Evolutionary conservation across 2,113 vertebrate species (phyloP), one percentile per base, ranked within the genome.

Genomic region (Ictalurus punctatus): DNA sequence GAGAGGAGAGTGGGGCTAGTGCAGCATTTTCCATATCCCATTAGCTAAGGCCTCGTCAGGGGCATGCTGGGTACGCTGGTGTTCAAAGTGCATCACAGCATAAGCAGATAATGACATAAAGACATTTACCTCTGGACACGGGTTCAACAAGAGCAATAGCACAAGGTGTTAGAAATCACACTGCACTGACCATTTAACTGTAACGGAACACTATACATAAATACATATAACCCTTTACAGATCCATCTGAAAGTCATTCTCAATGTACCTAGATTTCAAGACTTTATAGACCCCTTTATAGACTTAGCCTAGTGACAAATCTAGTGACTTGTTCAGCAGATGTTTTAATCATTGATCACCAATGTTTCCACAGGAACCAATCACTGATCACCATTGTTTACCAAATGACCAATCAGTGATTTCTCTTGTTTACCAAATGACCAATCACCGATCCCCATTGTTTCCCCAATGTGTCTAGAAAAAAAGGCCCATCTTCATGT

Each of bases 21-120:
- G 74, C 74, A 59, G 88, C 63, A 85, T 89, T 89, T 89, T 89
- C 76, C 79, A 69, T 79, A 89, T 89, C 88, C 88, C 88, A 85
- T 89, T 89, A 89, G 63, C 48, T n/a, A 79, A 78, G 73, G 44
- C 83, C 74, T 89, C 74, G 56, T 34, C 88, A 80, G 83, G 34
- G 78, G 83, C 84, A 76, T 89, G 76, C 59, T 89, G 83, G 87
- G 71, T 65, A 78, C 78, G 79, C 71, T 63, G 80, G 48, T 48
- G 69, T 89, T 67, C 85, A 84, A 89, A 85, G 88, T 85, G 84
- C 74, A 80, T 86, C 88, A 89, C 9, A n/a, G 83, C 59, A 79
- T 56, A 71, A 78, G 52, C 44, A 34, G 74, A 44, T 86, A 89
- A 89, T 85, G 74, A 80, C 63, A 78, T 67, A 54, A 86, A 80